A percentile compares a stretch with the other conserved stretches of the same genome.
phyloP scores from a whole-genome alignment of 2,113 vertebrate species.

The Cisticola juncidis region DNA sequence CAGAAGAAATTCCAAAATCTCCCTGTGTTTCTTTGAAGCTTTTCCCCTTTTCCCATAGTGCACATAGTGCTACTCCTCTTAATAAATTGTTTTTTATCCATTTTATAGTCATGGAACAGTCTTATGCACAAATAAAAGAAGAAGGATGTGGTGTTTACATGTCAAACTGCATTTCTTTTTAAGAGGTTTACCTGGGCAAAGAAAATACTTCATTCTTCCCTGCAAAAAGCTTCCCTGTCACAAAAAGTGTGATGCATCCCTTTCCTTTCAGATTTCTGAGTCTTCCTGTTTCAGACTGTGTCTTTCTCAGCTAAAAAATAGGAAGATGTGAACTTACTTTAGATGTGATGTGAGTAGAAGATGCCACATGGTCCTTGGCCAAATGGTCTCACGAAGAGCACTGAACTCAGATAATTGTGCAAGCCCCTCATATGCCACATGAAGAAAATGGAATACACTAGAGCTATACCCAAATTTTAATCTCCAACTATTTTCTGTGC shows the following conservation, averaged over 20 bases:
- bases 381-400: neutral
- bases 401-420: neutral
- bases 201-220: neutral
- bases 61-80: neutral
- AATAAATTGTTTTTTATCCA: neutral
- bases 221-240: neutral
- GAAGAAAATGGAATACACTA: neutral
- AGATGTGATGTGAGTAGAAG: neutral
- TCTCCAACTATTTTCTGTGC: accelerated
- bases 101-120: neutral
- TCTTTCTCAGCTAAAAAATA: neutral
- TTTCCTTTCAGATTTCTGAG: neutral
- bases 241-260: neutral
- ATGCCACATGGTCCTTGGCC: accelerated
- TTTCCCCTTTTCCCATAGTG: neutral
- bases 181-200: neutral
- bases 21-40: neutral
- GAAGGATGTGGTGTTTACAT: neutral
- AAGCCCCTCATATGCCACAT: accelerated
- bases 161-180: neutral
- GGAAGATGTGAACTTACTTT: neutral
- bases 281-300: neutral
- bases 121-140: neutral
- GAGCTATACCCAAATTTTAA: neutral
- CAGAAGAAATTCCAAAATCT: neutral